Percentiles rank a stretch among this genome's conserved stretches.
Conservation (phyloP, 2,113 vertebrate genomes). For the Chlamydotis undulata region DNA sequence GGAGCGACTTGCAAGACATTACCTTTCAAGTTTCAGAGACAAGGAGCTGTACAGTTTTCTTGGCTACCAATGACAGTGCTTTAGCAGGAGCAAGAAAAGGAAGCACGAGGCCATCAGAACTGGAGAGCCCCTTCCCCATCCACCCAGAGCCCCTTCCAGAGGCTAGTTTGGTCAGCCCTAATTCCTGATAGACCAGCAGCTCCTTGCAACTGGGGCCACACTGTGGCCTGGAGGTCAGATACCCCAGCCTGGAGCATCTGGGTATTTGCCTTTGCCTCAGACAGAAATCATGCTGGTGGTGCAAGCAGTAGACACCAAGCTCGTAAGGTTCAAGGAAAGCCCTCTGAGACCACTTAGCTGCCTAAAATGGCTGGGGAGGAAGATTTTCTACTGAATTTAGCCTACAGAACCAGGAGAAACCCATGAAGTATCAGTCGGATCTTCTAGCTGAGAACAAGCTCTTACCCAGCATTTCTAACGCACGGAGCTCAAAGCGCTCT, state of each 20-base stretch:
- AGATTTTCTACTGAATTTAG: background rate
- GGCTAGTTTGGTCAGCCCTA: no score
- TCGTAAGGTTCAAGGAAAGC: background rate
- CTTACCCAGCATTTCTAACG: background rate
- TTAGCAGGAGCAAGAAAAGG: background rate
- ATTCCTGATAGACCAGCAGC: background rate
- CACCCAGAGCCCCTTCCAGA: background rate
- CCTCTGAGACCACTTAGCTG: background rate
- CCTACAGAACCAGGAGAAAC: background rate
- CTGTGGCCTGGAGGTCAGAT: background rate
- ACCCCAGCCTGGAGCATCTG: background rate
- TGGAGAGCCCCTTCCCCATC: background rate
- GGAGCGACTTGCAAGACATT: background rate
- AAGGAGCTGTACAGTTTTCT: background rate
- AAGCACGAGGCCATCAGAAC: background rate
- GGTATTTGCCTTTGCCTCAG: background rate
- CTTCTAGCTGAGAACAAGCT: background rate
- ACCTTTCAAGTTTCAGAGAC: background rate
- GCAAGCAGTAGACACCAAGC: background rate
- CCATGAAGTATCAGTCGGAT: background rate
- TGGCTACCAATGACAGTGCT: background rate
- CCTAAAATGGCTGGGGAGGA: background rate
- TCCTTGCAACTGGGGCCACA: background rate
- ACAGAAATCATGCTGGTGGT: accelerated
- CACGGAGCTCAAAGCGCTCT: background rate